Percentiles rank a stretch among this genome's conserved stretches.
Evolutionary conservation across 2,113 vertebrate species (phyloP).

Genomic region (Scalopus aquaticus): DNA sequence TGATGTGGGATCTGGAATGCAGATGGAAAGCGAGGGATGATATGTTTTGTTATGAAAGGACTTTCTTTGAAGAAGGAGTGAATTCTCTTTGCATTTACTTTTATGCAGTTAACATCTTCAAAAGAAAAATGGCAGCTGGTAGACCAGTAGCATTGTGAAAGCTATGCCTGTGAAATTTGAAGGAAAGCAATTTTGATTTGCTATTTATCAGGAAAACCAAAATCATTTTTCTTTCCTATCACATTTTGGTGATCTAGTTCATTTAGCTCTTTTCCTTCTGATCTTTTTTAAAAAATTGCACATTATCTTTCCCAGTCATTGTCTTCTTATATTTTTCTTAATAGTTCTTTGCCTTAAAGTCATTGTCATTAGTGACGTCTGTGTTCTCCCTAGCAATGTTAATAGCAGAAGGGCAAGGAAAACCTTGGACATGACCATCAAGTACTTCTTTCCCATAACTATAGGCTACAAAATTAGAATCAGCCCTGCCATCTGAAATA

Average conservation of each 20-base stretch:
- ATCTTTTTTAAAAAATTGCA: neutral
- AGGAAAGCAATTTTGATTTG: neutral
- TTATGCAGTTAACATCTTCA: neutral
- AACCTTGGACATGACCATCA: neutral
- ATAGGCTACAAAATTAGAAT: constrained; percentile 36
- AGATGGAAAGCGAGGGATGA: neutral
- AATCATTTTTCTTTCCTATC: neutral
- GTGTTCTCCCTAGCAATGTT: neutral
- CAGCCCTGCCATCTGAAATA: neutral
- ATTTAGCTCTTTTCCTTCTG: neutral
- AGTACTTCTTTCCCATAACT: neutral
- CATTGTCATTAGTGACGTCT: neutral
- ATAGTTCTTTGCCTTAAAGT: constrained; percentile 73
- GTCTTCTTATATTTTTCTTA: neutral
- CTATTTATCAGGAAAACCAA: neutral
- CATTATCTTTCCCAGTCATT: neutral
- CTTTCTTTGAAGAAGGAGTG: neutral
- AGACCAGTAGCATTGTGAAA: neutral
- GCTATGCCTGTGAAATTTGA: neutral
- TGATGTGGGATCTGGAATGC: neutral
- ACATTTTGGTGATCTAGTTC: neutral
- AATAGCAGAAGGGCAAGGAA: neutral
- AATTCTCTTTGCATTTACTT: neutral
- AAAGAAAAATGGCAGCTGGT: neutral
- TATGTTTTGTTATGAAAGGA: neutral